phyloP scores from a whole-genome alignment of 2,113 vertebrate species.

The Chloroceryle aenea region DNA sequence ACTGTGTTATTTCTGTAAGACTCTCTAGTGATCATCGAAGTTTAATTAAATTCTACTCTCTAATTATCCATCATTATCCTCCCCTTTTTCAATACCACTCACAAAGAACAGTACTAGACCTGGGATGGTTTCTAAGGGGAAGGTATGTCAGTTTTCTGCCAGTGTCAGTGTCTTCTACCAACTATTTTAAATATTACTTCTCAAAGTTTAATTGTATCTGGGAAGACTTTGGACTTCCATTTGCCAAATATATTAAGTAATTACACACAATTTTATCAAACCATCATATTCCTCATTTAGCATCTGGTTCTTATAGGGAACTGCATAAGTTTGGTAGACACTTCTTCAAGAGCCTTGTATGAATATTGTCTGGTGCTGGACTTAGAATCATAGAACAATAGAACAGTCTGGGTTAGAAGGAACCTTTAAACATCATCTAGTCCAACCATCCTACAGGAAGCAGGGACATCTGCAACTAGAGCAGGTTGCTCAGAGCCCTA shows the following conservation, averaged over 20 bases:
- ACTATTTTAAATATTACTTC: neutral
- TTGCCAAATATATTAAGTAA: neutral
- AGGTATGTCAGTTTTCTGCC: neutral
- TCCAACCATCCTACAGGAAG: fast-evolving
- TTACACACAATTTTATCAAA: neutral
- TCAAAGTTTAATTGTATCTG: neutral
- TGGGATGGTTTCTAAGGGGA: neutral
- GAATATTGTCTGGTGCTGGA: neutral
- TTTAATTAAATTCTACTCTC: neutral
- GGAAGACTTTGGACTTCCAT: neutral
- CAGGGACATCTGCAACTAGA: neutral
- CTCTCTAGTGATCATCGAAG: neutral
- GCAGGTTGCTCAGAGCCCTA: neutral
- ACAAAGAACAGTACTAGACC: neutral
- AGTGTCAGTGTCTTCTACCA: neutral
- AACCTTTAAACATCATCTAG: neutral
- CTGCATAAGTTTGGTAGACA: neutral
- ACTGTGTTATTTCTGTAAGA: neutral
- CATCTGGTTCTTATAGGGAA: neutral
- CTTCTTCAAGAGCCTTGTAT: neutral
- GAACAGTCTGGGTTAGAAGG: neutral
- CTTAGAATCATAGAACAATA: neutral
- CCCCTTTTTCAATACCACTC: neutral
- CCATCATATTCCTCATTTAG: neutral
- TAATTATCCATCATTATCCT: neutral